Evolutionary conservation across 2,888 invertebrate genomes (phyloP).

Genomic region (Tipula confusa): DNA sequence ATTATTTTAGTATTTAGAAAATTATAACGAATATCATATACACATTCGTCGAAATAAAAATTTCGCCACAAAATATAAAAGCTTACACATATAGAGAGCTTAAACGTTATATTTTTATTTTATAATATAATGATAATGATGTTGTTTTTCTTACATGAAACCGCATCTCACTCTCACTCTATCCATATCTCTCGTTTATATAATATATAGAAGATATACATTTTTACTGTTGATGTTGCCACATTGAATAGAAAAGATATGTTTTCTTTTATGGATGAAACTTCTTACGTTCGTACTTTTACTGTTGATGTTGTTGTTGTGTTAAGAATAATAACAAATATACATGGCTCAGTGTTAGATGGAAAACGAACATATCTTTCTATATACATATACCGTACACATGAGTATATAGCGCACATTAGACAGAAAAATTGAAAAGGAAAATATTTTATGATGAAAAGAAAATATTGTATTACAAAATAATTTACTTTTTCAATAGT

Average conservation of each 20-base stretch:
- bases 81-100: background rate
- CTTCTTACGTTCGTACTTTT: background rate
- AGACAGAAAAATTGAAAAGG: background rate
- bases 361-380: background rate
- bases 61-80: background rate
- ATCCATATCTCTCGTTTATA: background rate
- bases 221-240: constrained; percentile 12
- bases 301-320: background rate
- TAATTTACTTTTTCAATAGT: constrained; percentile 25
- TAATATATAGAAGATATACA: background rate
- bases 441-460: constrained; percentile 20
- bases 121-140: constrained; percentile 25
- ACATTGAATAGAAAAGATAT: constrained; percentile 20
- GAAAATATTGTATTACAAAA: constrained; percentile 25
- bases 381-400: background rate
- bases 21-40: background rate
- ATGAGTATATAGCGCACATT: background rate
- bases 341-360: background rate
- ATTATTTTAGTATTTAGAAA: constrained; percentile 14
- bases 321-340: background rate
- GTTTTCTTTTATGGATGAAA: constrained; percentile 12
- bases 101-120: background rate
- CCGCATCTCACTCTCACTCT: constrained; percentile 3
- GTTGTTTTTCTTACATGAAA: background rate
- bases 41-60: background rate